Conservation (phyloP, 2,113 vertebrate genomes). For the Meriones unguiculatus region DNA sequence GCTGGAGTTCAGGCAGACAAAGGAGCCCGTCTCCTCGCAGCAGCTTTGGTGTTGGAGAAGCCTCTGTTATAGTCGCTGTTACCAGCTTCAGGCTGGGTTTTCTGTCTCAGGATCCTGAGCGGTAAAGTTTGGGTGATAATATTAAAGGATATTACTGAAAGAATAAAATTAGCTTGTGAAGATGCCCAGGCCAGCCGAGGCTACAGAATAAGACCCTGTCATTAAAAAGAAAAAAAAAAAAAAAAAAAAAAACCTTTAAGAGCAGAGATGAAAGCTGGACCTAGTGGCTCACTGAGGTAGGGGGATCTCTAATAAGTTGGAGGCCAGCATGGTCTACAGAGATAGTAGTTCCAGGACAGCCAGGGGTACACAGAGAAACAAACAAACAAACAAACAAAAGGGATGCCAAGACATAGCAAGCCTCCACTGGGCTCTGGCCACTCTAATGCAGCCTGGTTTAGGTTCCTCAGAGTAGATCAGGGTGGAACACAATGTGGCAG, state of each 20-base stretch:
- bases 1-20: fast-evolving
- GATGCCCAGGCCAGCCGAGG: neutral
- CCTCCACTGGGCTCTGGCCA: neutral
- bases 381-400: neutral
- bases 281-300: neutral
- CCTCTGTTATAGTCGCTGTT: neutral
- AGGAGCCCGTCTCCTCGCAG: neutral
- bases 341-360: neutral
- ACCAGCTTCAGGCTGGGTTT: neutral
- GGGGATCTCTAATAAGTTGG: neutral
- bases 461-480: neutral
- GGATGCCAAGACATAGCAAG: neutral
- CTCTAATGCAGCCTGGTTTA: neutral
- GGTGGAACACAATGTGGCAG: neutral
- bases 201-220: neutral
- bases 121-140: neutral
- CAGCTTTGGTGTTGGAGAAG: neutral
- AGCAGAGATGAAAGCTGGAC: neutral
- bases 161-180: neutral
- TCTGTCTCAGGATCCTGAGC: neutral
- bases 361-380: neutral
- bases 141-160: neutral
- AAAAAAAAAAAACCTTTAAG: neutral
- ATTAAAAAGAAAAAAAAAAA: neutral
- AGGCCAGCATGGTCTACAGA: neutral